Base-by-base conservation (phyloP, 2,797 vertebrate species). In the Ctenosaura bakeri region DNA sequence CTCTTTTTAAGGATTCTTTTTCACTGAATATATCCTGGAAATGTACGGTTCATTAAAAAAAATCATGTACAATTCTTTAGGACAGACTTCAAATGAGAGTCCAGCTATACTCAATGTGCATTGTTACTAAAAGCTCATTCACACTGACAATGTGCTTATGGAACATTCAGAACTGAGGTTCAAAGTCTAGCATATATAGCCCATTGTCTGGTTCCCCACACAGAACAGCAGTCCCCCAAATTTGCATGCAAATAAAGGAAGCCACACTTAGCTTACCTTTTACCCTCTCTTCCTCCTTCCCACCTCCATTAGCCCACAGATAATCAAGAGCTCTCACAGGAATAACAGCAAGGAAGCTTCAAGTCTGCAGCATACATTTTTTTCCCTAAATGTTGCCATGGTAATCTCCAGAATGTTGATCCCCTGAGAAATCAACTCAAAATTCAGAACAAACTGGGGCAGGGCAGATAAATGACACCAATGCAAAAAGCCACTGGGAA, bases 391-490 rank as follows among this genome's bases (percentile, higher is more conserved):
- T 24, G 96, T 97, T 96, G 93, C 96, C 95, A 97, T 97, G 96
- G 96, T 89, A 90, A 97, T 94, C 89, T 94, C 78, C 92, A 94
- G 93, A 93, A 89, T 1, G 62, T 91, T 91, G 90, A 92, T 96
- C 96, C 94, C 96, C 83, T 88, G 95, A 95, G 95, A 96, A 87
- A 89, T 92, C 94, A 92, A 87, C 93, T 96, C 92, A 95, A 95
- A 96, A 96, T 93, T 94, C 94, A 93, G 93, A 95, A 81, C 93
- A 92, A 96, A 93, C 91, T 93, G 91, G 94, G 91, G 87, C 93
- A 95, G 94, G 95, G 94, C 93, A 95, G 94, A 95, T 93, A 96
- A 95, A 92, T 91, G 90, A 96, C 89, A 96, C 94, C 86, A 85
- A 89, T 90, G 94, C 83, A 95, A 94, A 86, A 93, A 87, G 90